Base-by-base conservation (phyloP, 2,888 invertebrate genomes). In the Clanis bilineata region DNA sequence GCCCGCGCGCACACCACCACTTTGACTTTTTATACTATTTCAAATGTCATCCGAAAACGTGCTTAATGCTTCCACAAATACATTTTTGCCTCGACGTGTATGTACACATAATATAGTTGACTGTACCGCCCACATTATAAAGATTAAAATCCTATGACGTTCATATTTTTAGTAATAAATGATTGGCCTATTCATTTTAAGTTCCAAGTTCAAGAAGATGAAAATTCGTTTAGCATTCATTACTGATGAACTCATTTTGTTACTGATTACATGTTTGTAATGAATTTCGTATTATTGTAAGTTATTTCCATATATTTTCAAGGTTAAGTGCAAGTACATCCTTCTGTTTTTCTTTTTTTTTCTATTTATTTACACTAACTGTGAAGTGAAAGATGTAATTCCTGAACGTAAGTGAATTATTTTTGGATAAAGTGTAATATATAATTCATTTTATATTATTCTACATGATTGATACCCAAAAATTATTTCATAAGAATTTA, bases 1-100 rank as follows among this genome's bases (percentile, higher is more conserved):
- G 51, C 56, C 15, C 25, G 44, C 45, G 56, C 55, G 39, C 45
- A 56, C 59, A 44, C 23, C 23, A 39, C 38, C 7, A 45, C 32
- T 45, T 56, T 60, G 38, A 44, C 56, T 60, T 60, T 60, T 56
- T 60, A 60, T 60, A 60, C 56, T 32, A 45, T 58, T 51, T 58
- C 47, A 58, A 58, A 58, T 51, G 47, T 39, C 58, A 58, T 58
- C 58, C 21, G 28, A 39, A 58, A 51, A 58, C 58, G 58, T 58
- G 58, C 58, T 58, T 38, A 47, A 51, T 32, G 51, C 51, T 51
- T 18, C 51, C 51, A 32, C 51, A 51, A 51, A 51, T 9, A 32
- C 21, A 51, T 28, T 51, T 51, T 51, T 47, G 22, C 47, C 47
- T 47, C 47, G 12, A 47, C 25, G 18, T 32, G 51, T 18, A 9